Conservation (phyloP, 2,888 invertebrate species). For the Sicus ferrugineus region DNA sequence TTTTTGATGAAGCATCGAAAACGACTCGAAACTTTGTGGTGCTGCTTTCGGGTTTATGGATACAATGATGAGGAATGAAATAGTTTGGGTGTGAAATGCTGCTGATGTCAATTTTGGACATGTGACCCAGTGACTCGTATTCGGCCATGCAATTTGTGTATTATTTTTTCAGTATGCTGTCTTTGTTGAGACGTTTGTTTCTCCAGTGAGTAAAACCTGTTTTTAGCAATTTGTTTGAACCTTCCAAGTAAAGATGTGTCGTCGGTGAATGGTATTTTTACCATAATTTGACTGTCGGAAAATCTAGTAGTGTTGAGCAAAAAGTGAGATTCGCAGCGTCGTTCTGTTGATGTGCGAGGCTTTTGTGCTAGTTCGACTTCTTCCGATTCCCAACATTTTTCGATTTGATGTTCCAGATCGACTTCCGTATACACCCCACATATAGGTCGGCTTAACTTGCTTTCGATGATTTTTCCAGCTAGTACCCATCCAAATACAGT, state of each 20-base stretch:
- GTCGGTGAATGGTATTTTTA: slow-evolving; percentile 30
- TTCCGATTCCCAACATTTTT: not conserved
- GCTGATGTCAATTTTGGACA: not conserved
- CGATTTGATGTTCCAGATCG: not conserved
- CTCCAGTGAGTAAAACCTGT: not conserved
- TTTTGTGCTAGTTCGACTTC: too few relatives aligned
- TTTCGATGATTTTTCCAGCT: too few relatives aligned
- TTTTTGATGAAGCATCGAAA: slow-evolving; percentile 7
- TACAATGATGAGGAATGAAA: slow-evolving; percentile 3
- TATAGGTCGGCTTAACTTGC: too few relatives aligned
- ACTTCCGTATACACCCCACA: too few relatives aligned
- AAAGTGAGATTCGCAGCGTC: too few relatives aligned
- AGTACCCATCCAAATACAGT: not conserved
- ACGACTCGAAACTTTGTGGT: not conserved
- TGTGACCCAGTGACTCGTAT: slow-evolving; percentile 5
- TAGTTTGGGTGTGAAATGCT: not conserved
- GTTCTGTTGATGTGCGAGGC: too few relatives aligned
- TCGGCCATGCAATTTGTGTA: slow-evolving; percentile 5
- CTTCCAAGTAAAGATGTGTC: slow-evolving; percentile 14
- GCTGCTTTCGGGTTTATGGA: not conserved
- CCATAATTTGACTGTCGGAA: slow-evolving; percentile 13
- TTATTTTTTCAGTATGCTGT: not conserved
- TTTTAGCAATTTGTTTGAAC: not conserved
- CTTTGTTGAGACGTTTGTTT: not conserved
- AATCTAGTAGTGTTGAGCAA: too few relatives aligned